Conservation (phyloP, 2,888 invertebrate species). For the Drosophila multiciliata region DNA sequence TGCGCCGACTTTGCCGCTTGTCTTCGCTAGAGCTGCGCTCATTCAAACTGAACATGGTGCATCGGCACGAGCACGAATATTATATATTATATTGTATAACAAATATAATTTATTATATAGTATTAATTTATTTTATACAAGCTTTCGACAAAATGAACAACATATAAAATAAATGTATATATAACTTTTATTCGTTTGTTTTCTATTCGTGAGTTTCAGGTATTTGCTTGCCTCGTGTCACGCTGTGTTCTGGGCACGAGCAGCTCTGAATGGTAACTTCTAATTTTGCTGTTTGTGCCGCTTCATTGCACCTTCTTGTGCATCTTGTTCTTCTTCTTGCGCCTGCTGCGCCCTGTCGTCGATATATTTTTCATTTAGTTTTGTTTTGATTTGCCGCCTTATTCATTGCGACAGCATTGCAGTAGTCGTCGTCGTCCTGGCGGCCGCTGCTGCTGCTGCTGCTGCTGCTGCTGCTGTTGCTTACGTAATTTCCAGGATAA, state of each 20-base stretch:
- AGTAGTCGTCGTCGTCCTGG: slow-evolving; percentile 70
- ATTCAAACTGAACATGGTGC: neutral
- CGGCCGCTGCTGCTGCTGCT: slow-evolving; percentile 44
- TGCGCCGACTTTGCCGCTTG: slow-evolving; percentile 61
- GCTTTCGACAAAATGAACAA: neutral
- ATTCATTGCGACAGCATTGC: slow-evolving; percentile 81
- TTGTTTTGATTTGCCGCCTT: slow-evolving; percentile 81
- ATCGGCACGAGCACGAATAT: neutral
- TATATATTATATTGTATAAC: too few relatives aligned
- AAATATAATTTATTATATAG: neutral
- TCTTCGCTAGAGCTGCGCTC: slow-evolving; percentile 33
- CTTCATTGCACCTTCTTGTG: slow-evolving; percentile 58
- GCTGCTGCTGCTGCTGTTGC: slow-evolving; percentile 48
- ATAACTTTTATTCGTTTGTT: neutral
- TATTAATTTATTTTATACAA: neutral
- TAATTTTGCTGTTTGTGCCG: slow-evolving; percentile 73
- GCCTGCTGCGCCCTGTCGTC: slow-evolving; percentile 60
- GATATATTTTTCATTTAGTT: slow-evolving; percentile 78
- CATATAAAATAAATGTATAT: neutral
- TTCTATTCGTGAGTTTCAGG: neutral
- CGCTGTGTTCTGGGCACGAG: slow-evolving; percentile 7
- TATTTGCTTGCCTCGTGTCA: slow-evolving; percentile 28
- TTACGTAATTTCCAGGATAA: slow-evolving; percentile 80
- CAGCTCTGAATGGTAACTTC: slow-evolving; percentile 47
- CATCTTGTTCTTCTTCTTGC: slow-evolving; percentile 16